Conservation (phyloP, 2,113 vertebrate genomes). For the Phocoena phocoena region DNA sequence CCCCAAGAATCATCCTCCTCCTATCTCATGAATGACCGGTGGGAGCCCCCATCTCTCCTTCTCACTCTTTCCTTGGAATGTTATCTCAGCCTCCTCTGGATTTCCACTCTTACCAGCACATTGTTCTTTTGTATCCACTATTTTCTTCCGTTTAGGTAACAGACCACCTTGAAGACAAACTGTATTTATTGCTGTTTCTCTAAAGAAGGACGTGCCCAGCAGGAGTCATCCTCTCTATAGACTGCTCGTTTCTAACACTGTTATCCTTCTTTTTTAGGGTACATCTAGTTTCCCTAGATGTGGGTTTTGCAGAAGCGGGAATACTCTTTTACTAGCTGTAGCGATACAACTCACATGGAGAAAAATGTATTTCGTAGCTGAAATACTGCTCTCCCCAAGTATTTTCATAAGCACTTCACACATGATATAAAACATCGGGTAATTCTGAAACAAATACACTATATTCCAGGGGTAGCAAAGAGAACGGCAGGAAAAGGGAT, state of each 20-base stretch:
- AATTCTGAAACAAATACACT: neutral
- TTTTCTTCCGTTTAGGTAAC: neutral
- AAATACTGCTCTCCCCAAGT: neutral
- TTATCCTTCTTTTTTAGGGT: neutral
- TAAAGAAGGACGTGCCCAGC: neutral
- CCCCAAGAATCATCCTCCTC: neutral
- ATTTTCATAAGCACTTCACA: neutral
- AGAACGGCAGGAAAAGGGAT: neutral
- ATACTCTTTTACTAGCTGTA: neutral
- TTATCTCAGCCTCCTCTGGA: neutral
- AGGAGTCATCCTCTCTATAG: neutral
- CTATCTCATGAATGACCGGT: rapidly evolving
- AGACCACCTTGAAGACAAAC: neutral
- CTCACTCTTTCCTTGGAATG: neutral
- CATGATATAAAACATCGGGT: neutral
- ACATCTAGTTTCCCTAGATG: neutral
- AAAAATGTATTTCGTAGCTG: neutral
- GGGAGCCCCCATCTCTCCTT: rapidly evolving
- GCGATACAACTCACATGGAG: neutral
- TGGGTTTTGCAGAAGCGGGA: neutral
- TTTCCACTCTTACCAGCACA: neutral
- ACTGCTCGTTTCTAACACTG: neutral
- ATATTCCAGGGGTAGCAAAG: neutral
- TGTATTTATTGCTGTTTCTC: neutral
- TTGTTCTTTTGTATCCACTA: neutral